Base-by-base conservation (phyloP, 2,113 vertebrate species). In the Tragelaphus buxtoni region DNA sequence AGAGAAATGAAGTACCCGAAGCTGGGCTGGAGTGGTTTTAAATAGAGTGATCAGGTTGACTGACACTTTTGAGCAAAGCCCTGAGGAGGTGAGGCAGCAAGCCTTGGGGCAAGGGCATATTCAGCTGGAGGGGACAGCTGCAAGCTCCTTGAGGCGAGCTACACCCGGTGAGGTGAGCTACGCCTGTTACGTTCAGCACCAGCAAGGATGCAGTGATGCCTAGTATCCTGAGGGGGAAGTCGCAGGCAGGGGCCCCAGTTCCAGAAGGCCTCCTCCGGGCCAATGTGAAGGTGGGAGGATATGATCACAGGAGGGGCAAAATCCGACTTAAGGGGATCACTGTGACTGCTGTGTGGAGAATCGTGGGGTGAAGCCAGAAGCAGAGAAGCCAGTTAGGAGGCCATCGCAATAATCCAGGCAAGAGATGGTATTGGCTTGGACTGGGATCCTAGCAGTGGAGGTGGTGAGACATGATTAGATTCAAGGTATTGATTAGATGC, bases 131-230 rank as follows among this genome's bases (percentile, higher is more conserved):
- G 61, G n/a, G 63, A 8, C 6, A 35, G 58, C 77, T 2, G 4
- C 74, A 14, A 18, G 61, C n/a, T 18, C n/a, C 12, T 1, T 17
- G 22, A 45, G 45, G 63, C n/a, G n/a, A 9, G 55, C 5, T 32
- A 13, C 9, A 1, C 42, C 56, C 0, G 1, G 1, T 13, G 22
- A 45, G 45, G 63, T 30, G n/a, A 9, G 55, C 5, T 32, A 13
- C 9, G 1, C 42, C 56, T 18, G 32, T 12, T 9, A 8, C 9
- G 3, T 35, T 76, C 24, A 12, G 32, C 30, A 22, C 24, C 14
- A 20, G 74, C 26, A 24, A 45, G 74, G 55, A 82, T 28, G 35
- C 60, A 1, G 0, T 53, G 22, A n/a, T 56, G 14, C 65, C 0
- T 0, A 42, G 63, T 30, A 24, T 32, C 24, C 32, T 20, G 22